Evolutionary conservation across 2,113 vertebrate genomes (phyloP).

Genomic region (Ceyx melanurus): DNA sequence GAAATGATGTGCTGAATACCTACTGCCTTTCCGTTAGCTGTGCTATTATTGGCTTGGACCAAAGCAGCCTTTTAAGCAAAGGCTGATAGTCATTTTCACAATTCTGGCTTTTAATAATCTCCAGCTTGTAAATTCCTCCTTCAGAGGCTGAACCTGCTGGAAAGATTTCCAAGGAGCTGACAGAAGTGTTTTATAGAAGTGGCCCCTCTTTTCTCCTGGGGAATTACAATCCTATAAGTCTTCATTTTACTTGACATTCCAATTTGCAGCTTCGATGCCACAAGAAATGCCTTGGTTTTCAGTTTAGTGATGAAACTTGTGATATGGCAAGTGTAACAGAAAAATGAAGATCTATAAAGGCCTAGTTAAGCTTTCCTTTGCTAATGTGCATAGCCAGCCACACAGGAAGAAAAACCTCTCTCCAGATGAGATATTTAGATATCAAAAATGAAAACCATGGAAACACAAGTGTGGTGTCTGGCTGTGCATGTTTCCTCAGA

Average conservation of each 20-base stretch:
- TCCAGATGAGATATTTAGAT: neutral
- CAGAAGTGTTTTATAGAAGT: slow-evolving; percentile 41
- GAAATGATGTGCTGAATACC: neutral
- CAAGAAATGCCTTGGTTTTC: slow-evolving; percentile 50
- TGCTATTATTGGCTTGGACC: neutral
- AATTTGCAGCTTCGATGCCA: slow-evolving; percentile 66
- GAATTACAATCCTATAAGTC: slow-evolving; percentile 56
- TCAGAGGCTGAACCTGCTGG: slow-evolving; percentile 26
- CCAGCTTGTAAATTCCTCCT: slow-evolving; percentile 42
- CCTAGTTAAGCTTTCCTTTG: slow-evolving; percentile 7
- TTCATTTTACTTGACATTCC: slow-evolving; percentile 66
- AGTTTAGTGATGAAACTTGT: slow-evolving; percentile 39
- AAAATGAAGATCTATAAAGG: slow-evolving; percentile 40
- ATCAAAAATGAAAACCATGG: neutral
- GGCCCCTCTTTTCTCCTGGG: slow-evolving; percentile 15
- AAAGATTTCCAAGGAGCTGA: slow-evolving; percentile 44
- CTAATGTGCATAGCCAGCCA: neutral
- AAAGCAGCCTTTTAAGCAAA: slow-evolving; percentile 2
- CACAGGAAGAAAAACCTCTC: neutral
- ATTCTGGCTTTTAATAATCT: slow-evolving; percentile 7
- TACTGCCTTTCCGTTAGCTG: neutral
- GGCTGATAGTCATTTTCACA: neutral
- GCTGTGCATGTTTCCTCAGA: accelerated
- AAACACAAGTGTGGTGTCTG: neutral
- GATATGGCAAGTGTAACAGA: slow-evolving; percentile 51